phyloP scores from a whole-genome alignment of 2,888 invertebrate species.

The Busseola fusca region DNA sequence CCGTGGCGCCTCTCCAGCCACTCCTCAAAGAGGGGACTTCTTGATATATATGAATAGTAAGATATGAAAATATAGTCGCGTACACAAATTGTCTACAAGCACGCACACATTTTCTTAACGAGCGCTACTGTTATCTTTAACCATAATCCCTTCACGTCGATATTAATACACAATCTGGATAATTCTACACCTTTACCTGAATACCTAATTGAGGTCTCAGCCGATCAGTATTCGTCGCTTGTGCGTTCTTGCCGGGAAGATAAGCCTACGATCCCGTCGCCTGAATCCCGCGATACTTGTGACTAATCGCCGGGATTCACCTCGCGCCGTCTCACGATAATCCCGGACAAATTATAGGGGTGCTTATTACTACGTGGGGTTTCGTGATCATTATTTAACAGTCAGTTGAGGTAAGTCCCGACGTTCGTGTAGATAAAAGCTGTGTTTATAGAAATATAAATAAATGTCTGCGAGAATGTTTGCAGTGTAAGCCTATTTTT shows the following conservation, averaged over 20 bases:
- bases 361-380: constrained; percentile 78
- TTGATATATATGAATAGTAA: neutral
- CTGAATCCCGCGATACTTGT: constrained; percentile 82
- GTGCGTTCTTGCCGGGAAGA: constrained; percentile 71
- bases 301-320: constrained; percentile 87
- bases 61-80: neutral
- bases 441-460: constrained; percentile 61
- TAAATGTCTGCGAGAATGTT: constrained; percentile 25
- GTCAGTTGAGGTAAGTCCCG: constrained; percentile 73
- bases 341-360: constrained; percentile 87
- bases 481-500: constrained; percentile 1
- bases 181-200: constrained; percentile 82
- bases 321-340: constrained; percentile 85
- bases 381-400: constrained; percentile 83
- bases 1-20: too few relatives aligned
- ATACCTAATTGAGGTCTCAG: constrained; percentile 80
- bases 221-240: constrained; percentile 85
- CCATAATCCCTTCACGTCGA: constrained; percentile 67
- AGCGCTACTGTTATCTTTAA: constrained; percentile 58
- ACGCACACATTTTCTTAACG: constrained; percentile 51
- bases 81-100: constrained; percentile 29
- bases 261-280: constrained; percentile 72
- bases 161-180: constrained; percentile 82
- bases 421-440: constrained; percentile 58
- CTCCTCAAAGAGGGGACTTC: too few relatives aligned